Percentiles rank a stretch among this genome's conserved stretches.
Conservation (phyloP, 2,113 vertebrate species). For the Fulmarus glacialis region DNA sequence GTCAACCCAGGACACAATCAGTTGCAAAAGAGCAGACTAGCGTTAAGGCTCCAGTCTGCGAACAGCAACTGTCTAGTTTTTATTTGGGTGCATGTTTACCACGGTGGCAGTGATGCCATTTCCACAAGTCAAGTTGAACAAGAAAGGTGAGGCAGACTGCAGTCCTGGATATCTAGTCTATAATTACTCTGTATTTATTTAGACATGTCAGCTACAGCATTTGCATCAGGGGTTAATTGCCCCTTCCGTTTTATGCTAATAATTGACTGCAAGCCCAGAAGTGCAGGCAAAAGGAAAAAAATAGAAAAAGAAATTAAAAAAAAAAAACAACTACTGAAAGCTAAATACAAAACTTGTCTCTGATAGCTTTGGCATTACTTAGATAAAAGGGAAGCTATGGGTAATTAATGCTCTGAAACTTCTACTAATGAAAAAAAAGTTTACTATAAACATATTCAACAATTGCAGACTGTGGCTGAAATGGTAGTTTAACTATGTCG, state of each 20-base stretch:
- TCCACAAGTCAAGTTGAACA: neutral
- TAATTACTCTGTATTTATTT: conserved; percentile 27
- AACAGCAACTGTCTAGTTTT: neutral
- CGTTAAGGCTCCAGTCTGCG: neutral
- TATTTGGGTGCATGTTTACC: neutral
- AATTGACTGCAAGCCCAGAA: neutral
- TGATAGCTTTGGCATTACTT: neutral
- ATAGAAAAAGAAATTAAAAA: neutral
- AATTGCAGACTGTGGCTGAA: neutral
- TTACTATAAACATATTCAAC: neutral
- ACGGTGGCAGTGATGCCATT: neutral
- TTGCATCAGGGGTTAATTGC: conserved; percentile 1
- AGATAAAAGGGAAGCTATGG: neutral
- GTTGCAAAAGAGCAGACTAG: neutral
- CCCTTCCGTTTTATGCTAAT: neutral
- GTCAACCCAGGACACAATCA: neutral
- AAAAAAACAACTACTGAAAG: neutral
- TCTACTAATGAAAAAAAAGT: neutral
- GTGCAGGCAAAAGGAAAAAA: neutral
- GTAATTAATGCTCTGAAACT: neutral
- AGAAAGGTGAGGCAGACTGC: neutral
- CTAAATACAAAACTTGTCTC: neutral
- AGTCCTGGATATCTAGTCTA: neutral
- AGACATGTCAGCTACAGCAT: neutral
- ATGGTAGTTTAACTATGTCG: neutral